Base-by-base conservation (phyloP, 2,113 vertebrate genomes). In the Carassius carassius region DNA sequence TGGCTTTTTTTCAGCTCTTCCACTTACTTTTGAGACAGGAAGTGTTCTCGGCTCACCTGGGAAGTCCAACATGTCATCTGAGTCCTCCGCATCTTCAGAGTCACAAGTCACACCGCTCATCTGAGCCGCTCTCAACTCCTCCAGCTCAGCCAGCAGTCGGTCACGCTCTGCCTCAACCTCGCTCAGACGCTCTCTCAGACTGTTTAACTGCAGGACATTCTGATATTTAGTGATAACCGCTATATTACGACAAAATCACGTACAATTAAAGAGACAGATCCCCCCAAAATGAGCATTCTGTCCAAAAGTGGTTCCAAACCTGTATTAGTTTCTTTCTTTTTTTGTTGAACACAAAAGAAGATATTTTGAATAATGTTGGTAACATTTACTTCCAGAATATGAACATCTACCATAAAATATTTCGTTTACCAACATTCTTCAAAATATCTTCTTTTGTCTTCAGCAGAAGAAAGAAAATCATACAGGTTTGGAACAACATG, bases 11-110 rank as follows among this genome's bases (percentile, higher is more conserved):
- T 4, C 32, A 29, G 23, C 23, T 14, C 51, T 54, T 54, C 51
- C 16, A 54, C 51, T 19, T 9, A 3, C 56, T 21, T 21, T 60
- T 60, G 25, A 32, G 25, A 9, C 32, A 13, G 49, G 4, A 25
- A 41, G 21, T 60, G 23, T 29, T 58, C 32, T 37, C 32, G 41
- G 2, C 90, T 89, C 90, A 98, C 97, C 97, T 92, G 96, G 93
- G 77, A 97, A 96, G 82, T 95, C 95, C 0, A 95, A 80, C 0
- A 96, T 92, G 32, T 96, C 96, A 78, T 97, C 96, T 72, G 95
- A 92, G 0, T 98, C 97, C n/a, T 97, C 97, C 82, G 95, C 91
- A 0, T 97, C 97, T 19, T 92, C 86, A 14, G 92, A 90, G 78
- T 94, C 93, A 56, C 91, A 83, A 67, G 88, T 85, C 90, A 94